Evolutionary conservation across 2,797 vertebrate species (phyloP), one percentile per base, ranked within the genome.

Genomic region (Onychomys torridus): DNA sequence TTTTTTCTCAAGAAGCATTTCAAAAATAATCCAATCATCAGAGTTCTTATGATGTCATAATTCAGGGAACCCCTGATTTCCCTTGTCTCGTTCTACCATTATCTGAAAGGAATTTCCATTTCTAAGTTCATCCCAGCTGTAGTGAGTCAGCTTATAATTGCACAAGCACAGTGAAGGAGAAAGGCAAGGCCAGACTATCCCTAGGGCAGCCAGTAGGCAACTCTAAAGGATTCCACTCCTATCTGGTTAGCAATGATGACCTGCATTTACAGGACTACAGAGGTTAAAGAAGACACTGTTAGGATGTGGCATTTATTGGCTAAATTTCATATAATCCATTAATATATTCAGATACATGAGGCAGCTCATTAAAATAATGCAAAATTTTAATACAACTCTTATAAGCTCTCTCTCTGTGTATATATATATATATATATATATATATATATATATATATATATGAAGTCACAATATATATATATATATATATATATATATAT

Each of bases 11-110:
- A 17, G 13, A 13, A 79, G 21, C 1, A 59, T 29, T 17, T 65
- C 2, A 59, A 88, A 43, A 14, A 34, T 3, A 17, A 52, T 37
- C 17, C 27, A 46, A 25, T 32, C 17, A 49, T 16, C 46, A 77
- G 0, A 27, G 11, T 65, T 29, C 37, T 37, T 73, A 21, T 19
- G 6, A 13, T 16, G 6, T 14, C 25, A 46, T 0, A 5, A 17
- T 32, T 1, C 5, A 8, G 16, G 29, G 7, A 37, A 19, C 2
- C 14, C 1, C 5, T 5, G 25, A 5, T 57, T 65, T n/a, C n/a
- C 27, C n/a, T 34, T 37, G 12, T 69, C 37, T 76, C 14, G 1
- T 40, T 85, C 19, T 19, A 3, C 7, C 17, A 6, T 93, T 95
- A 5, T 92, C 25, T 25, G 6, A 0, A 71, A 40, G 1, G 12